A percentile compares a stretch with the other conserved stretches of the same genome.
These are phyloP conservation scores for Rhamnusium bicolor DNA, from an alignment of 2,888 invertebrate species.

Conservation along the genomic window DNA sequence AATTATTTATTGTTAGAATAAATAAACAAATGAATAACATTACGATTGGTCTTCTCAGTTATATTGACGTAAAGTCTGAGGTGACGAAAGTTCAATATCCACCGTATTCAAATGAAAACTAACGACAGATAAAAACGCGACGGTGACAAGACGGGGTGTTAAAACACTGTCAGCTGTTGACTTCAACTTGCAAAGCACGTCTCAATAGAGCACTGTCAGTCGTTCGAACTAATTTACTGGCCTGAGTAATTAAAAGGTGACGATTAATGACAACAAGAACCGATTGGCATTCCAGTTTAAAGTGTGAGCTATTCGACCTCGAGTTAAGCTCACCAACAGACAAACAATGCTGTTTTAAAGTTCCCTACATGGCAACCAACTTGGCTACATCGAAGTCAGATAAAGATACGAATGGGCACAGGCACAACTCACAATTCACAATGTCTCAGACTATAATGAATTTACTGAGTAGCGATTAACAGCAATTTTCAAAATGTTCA, in stretches of 20 bases:
- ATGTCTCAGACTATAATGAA: constrained; percentile 29
- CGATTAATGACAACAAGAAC: constrained; percentile 71
- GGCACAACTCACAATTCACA: constrained; percentile 41
- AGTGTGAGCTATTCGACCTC: constrained; percentile 68
- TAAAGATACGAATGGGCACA: constrained; percentile 51
- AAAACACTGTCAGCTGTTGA: constrained; percentile 43
- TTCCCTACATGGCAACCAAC: constrained; percentile 54
- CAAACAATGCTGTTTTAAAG: constrained; percentile 51
- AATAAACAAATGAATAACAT: too few relatives aligned
- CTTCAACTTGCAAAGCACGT: constrained; percentile 56
- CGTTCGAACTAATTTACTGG: constrained; percentile 63
- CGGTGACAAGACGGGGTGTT: constrained; percentile 25
- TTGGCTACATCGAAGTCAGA: constrained; percentile 43
- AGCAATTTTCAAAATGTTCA: constrained; percentile 5
- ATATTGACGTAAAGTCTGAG: background rate
- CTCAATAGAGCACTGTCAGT: constrained; percentile 55
- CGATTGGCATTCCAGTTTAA: constrained; percentile 69
- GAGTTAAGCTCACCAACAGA: constrained; percentile 45
- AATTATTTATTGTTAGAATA: too few relatives aligned
- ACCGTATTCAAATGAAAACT: constrained; percentile 12
- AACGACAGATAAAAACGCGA: constrained; percentile 30
- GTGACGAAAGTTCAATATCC: constrained; percentile 20
- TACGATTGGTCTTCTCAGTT: too few relatives aligned
- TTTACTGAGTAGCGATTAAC: background rate
- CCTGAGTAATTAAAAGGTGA: constrained; percentile 71